Percentiles rank a stretch among this genome's conserved stretches.
Evolutionary conservation across 2,888 invertebrate species (phyloP).

Genomic region (Abrostola tripartita): DNA sequence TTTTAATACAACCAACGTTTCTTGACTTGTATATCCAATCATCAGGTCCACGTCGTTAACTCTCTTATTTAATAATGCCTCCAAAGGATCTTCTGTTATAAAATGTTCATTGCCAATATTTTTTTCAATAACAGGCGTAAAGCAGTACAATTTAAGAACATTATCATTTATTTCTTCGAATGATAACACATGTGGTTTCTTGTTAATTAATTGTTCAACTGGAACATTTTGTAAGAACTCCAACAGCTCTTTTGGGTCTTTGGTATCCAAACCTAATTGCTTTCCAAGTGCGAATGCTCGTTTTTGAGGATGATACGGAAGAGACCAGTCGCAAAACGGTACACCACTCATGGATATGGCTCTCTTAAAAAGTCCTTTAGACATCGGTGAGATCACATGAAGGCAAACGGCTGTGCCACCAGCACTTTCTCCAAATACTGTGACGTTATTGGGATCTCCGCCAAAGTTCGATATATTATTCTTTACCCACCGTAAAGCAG

Average conservation of each 20-base stretch:
- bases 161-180: conserved; percentile 61
- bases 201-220: conserved; percentile 58
- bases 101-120: conserved; percentile 67
- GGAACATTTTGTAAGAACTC: conserved; percentile 68
- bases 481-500: conserved; percentile 66
- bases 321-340: conserved; percentile 66
- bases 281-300: conserved; percentile 69
- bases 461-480: conserved; percentile 66
- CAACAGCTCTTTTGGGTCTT: conserved; percentile 63
- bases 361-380: conserved; percentile 64
- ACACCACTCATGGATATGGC: conserved; percentile 68
- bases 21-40: conserved; percentile 91
- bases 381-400: conserved; percentile 68
- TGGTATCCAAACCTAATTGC: conserved; percentile 64
- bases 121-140: conserved; percentile 73
- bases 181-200: conserved; percentile 58
- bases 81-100: conserved; percentile 60
- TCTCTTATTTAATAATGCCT: conserved; percentile 75
- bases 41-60: conserved; percentile 89
- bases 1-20: conserved; percentile 77
- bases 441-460: conserved; percentile 67
- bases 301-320: conserved; percentile 57
- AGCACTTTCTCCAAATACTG: conserved; percentile 71
- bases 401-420: conserved; percentile 61
- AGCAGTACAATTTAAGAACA: conserved; percentile 62